A percentile compares a stretch with the other conserved stretches of the same genome.
These are phyloP conservation scores for Anoplius nigerrimus DNA, from an alignment of 2,888 invertebrate species.

Conservation along the genomic window DNA sequence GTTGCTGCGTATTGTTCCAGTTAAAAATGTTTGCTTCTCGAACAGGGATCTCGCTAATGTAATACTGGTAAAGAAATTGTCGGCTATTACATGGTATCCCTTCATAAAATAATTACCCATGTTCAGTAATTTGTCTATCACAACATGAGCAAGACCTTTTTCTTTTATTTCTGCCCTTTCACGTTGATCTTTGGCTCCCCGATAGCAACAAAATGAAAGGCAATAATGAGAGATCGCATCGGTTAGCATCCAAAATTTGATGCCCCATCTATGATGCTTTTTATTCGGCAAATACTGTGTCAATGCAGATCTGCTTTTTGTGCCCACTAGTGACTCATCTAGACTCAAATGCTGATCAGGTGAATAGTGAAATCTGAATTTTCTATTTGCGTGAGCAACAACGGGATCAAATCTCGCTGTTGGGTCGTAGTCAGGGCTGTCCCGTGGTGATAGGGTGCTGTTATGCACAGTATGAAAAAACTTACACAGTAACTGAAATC, in stretches of 20 bases:
- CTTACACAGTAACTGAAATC: conserved; percentile 34
- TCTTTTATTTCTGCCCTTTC: conserved; percentile 43
- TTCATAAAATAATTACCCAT: conserved; percentile 29
- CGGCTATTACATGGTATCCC: conserved; percentile 25
- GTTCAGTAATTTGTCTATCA: conserved; percentile 23
- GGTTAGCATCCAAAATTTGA: conserved; percentile 55
- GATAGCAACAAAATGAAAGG: conserved; percentile 51
- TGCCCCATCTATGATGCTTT: conserved; percentile 51
- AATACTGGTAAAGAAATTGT: conserved; percentile 28
- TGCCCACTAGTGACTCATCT: conserved; percentile 56
- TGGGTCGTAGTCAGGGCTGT: conserved; percentile 49
- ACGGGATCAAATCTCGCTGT: conserved; percentile 45
- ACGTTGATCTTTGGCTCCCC: conserved; percentile 40
- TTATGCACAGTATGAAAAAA: conserved; percentile 39
- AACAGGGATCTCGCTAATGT: conserved; percentile 20
- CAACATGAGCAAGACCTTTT: conserved; percentile 26
- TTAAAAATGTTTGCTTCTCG: conserved; percentile 19
- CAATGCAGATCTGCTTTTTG: conserved; percentile 40
- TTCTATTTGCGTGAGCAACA: conserved; percentile 54
- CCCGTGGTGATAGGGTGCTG: conserved; percentile 33
- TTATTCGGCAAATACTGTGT: conserved; percentile 57
- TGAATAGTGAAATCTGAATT: conserved; percentile 49
- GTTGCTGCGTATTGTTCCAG: conserved; percentile 30
- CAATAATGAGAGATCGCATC: too few relatives aligned
- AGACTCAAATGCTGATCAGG: conserved; percentile 49